Evolutionary conservation across 2,113 vertebrate species (phyloP).

Genomic region (Lynx canadensis): DNA sequence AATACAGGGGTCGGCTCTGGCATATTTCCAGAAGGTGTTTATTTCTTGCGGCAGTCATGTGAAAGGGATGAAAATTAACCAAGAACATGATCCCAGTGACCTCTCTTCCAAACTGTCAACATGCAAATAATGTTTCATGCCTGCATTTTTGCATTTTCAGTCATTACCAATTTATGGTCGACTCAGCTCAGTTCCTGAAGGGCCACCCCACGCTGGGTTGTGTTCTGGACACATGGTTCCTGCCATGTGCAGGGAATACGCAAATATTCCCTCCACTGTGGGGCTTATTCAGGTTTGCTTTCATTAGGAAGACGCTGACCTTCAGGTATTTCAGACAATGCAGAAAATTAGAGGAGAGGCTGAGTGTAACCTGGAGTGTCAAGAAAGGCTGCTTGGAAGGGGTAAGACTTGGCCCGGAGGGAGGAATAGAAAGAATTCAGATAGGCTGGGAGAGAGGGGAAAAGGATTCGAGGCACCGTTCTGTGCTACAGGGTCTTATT

Average conservation of each 20-base stretch:
- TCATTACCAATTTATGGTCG: neutral
- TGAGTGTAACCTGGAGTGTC: neutral
- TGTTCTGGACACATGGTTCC: neutral
- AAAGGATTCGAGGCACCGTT: conserved; percentile 7
- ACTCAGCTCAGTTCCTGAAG: neutral
- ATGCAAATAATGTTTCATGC: neutral
- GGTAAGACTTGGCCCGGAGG: neutral
- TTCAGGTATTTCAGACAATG: neutral
- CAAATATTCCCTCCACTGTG: neutral
- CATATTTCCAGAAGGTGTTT: neutral
- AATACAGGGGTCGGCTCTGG: neutral
- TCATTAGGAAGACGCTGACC: neutral
- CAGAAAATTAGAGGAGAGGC: neutral
- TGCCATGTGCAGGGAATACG: neutral
- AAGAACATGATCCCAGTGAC: neutral
- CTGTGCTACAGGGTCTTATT: neutral
- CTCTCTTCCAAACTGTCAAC: neutral
- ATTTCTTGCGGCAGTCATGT: neutral
- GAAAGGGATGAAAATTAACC: conserved; percentile 10
- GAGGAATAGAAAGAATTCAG: neutral
- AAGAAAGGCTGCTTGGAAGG: neutral
- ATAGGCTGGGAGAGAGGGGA: neutral
- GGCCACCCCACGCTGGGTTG: neutral
- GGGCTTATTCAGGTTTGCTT: neutral
- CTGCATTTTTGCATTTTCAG: neutral